A percentile compares a stretch with the other conserved stretches of the same genome.
Evolutionary conservation across 2,113 vertebrate genomes (phyloP).

Genomic region (Eudyptes chrysolophus): DNA sequence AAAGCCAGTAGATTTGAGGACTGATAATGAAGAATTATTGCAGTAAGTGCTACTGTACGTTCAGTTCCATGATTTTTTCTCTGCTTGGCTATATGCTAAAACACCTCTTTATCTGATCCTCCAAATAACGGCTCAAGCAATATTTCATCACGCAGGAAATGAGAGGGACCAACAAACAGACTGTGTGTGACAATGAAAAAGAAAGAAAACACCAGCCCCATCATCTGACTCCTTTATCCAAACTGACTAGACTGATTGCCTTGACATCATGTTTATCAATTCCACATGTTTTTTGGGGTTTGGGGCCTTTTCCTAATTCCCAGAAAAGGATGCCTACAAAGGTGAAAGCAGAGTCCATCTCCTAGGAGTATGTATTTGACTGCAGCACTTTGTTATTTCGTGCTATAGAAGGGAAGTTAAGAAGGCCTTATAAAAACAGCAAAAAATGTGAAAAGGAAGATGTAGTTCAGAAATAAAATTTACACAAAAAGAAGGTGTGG

Average conservation of each 20-base stretch:
- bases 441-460: not conserved
- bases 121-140: not conserved
- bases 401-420: not conserved
- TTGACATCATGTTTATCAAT: slow-evolving; percentile 6
- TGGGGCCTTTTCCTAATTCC: not conserved
- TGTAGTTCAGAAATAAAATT: not conserved
- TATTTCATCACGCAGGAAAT: not conserved
- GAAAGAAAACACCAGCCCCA: not conserved
- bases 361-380: not conserved
- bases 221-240: not conserved
- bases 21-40: not conserved
- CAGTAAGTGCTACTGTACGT: not conserved
- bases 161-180: not conserved
- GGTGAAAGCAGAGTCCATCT: slow-evolving; percentile 16
- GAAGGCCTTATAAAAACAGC: not conserved
- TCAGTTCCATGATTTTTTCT: not conserved
- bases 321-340: slow-evolving; percentile 7
- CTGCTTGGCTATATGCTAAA: not conserved
- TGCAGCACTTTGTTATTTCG: not conserved
- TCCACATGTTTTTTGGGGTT: not conserved
- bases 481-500: not conserved
- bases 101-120: not conserved
- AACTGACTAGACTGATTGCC: not conserved
- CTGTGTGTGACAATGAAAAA: slow-evolving; percentile 11
- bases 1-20: not conserved